phyloP scores from a whole-genome alignment of 2,113 vertebrate species.

The Psilopsiagon aurifrons region DNA sequence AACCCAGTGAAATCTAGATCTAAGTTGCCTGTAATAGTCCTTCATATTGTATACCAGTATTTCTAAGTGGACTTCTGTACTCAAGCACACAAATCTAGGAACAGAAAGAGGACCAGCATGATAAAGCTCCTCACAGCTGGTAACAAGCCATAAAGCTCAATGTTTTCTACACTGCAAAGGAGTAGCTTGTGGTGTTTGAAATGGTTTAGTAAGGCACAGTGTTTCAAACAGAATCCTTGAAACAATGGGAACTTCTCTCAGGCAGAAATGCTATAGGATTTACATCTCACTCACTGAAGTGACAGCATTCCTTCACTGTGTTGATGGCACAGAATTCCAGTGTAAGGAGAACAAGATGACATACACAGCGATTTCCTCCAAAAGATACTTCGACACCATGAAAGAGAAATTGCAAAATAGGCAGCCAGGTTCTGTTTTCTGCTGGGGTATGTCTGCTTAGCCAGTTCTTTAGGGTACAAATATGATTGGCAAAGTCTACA shows the following conservation, averaged over 20 bases:
- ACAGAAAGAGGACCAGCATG: neutral
- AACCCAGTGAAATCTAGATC: neutral
- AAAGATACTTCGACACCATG: neutral
- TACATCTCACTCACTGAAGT: neutral
- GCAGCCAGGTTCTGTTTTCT: neutral
- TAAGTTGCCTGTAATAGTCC: neutral
- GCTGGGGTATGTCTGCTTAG: neutral
- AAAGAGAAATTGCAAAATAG: neutral
- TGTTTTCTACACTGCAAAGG: neutral
- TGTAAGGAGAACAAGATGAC: neutral
- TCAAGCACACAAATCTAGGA: neutral
- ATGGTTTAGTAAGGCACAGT: neutral
- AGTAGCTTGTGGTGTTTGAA: neutral
- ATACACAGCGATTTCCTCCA: neutral
- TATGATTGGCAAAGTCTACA: neutral
- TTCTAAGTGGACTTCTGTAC: neutral
- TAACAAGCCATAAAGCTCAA: neutral
- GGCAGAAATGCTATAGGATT: neutral
- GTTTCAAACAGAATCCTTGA: neutral
- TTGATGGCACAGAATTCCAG: neutral
- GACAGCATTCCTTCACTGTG: neutral
- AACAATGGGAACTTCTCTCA: neutral
- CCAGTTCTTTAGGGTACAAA: neutral
- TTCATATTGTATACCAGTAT: neutral
- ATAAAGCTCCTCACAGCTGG: neutral